These are phyloP conservation scores for Noctua pronuba DNA, from an alignment of 2,888 invertebrate genomes.

Conservation along the genomic window DNA sequence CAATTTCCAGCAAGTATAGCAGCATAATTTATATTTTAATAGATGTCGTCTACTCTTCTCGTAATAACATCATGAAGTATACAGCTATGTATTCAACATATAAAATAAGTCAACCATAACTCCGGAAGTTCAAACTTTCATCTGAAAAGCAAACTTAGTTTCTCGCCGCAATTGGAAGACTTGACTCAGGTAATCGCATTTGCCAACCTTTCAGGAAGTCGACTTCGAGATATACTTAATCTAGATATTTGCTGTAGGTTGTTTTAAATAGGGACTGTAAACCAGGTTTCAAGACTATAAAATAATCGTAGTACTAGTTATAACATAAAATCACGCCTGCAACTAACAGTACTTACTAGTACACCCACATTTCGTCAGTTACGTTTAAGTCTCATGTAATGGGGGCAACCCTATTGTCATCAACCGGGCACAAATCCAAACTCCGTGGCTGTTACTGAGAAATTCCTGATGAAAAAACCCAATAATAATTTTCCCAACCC, in stretches of 20 bases:
- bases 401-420: too few species aligned
- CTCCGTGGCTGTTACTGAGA: too few species aligned
- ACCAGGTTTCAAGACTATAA: not conserved
- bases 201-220: slow-evolving; percentile 26
- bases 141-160: slow-evolving; percentile 49
- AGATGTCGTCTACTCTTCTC: not conserved
- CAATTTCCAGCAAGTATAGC: not conserved
- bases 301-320: not conserved
- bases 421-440: too few species aligned
- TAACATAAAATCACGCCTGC: too few species aligned
- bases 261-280: not conserved
- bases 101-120: slow-evolving; percentile 11
- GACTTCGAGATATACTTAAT: not conserved
- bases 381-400: too few species aligned
- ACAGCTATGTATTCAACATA: slow-evolving; percentile 3
- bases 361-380: too few species aligned
- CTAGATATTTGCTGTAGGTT: not conserved
- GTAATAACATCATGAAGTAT: not conserved
- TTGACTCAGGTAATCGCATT: slow-evolving; percentile 52
- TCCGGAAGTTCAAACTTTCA: slow-evolving; percentile 26
- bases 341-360: too few species aligned
- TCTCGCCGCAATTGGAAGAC: slow-evolving; percentile 39
- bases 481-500: too few species aligned
- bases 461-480: too few species aligned
- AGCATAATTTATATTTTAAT: too few species aligned